Evolutionary conservation across 2,888 invertebrate species (phyloP).

Genomic region (Carcina quercana): DNA sequence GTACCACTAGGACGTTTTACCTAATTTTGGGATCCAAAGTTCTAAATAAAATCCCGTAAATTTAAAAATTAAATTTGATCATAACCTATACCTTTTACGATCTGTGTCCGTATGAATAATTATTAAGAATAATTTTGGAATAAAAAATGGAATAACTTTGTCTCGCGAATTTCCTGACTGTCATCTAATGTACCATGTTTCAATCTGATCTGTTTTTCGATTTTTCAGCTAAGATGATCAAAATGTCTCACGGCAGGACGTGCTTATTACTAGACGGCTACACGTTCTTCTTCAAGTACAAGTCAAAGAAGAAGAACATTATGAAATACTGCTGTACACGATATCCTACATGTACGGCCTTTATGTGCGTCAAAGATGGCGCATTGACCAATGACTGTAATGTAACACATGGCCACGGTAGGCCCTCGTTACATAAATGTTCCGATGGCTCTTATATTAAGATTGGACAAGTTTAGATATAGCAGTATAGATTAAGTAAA

Average conservation of each 20-base stretch:
- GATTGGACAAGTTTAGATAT: not conserved
- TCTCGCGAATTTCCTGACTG: too few species aligned
- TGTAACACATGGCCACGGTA: not conserved
- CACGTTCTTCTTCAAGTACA: slow-evolving; percentile 3
- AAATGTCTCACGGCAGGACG: slow-evolving; percentile 1
- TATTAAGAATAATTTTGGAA: too few species aligned
- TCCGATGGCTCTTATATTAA: not conserved
- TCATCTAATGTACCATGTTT: too few species aligned
- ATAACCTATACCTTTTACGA: too few species aligned
- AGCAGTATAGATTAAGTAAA: too few species aligned
- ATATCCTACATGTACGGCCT: slow-evolving; percentile 4
- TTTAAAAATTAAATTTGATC: too few species aligned
- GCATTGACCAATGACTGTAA: not conserved
- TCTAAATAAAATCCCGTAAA: too few species aligned
- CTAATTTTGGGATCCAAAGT: too few species aligned
- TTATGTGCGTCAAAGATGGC: not conserved
- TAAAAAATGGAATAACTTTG: too few species aligned
- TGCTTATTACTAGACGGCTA: not conserved
- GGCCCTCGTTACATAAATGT: not conserved
- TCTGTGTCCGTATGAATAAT: too few species aligned
- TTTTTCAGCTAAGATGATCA: not conserved
- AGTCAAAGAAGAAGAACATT: not conserved
- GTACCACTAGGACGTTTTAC: too few species aligned
- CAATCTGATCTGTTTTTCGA: too few species aligned
- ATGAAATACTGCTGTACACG: slow-evolving; percentile 7